A percentile compares a stretch with the other conserved stretches of the same genome.
Conservation (phyloP, 2,888 invertebrate genomes). For the Andrena bicolor region DNA sequence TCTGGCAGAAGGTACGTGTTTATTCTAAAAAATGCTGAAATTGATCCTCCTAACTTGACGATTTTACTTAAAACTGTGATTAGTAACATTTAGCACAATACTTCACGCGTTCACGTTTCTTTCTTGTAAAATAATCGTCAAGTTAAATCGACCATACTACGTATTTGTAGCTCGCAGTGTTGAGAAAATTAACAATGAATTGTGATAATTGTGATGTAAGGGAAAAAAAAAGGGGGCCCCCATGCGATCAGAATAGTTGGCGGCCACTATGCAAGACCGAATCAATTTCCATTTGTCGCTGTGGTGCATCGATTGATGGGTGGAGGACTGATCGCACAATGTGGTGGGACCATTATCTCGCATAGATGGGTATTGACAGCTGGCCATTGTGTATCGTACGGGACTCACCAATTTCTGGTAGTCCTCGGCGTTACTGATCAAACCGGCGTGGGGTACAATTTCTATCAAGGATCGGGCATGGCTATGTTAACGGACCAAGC, state of each 20-base stretch:
- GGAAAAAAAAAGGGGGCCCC: not conserved
- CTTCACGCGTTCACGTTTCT: not conserved
- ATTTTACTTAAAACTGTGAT: not conserved
- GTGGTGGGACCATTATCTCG: slow-evolving; percentile 74
- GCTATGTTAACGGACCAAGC: slow-evolving; percentile 65
- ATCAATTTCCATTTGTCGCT: slow-evolving; percentile 75
- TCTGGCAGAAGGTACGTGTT: not conserved
- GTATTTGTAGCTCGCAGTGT: not conserved
- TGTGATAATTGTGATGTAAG: too few species aligned
- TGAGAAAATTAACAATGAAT: not conserved
- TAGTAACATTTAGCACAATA: not conserved
- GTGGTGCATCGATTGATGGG: slow-evolving; percentile 67
- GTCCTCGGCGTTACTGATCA: slow-evolving; percentile 69
- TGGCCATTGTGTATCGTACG: slow-evolving; percentile 66
- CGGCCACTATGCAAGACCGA: slow-evolving; percentile 56
- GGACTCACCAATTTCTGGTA: slow-evolving; percentile 60
- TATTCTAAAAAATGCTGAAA: not conserved
- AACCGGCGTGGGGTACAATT: slow-evolving; percentile 60
- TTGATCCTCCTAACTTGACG: not conserved
- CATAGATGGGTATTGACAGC: slow-evolving; percentile 75
- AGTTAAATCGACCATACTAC: not conserved
- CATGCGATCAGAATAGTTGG: slow-evolving; percentile 55
- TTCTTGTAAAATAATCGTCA: not conserved
- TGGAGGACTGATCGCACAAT: slow-evolving; percentile 49
- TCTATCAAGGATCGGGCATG: slow-evolving; percentile 59